A percentile compares a stretch with the other conserved stretches of the same genome.
phyloP scores from a whole-genome alignment of 1,140 invertebrate genomes.

The Camponotus floridanus region DNA sequence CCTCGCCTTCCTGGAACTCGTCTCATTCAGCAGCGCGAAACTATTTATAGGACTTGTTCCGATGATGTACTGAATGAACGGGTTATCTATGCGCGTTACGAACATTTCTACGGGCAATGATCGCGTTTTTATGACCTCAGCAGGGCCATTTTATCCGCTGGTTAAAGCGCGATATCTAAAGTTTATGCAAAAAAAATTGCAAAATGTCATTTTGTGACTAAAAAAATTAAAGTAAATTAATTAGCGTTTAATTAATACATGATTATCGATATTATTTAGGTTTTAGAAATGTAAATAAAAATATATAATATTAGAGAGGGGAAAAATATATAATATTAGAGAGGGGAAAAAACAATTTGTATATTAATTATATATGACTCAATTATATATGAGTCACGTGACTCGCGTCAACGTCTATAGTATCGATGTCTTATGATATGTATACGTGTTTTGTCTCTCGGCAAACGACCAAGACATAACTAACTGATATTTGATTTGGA shows the following conservation, averaged over 20 bases:
- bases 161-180: background rate
- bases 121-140: conserved; percentile 35
- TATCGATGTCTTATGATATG: conserved; percentile 40
- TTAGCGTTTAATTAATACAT: no score
- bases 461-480: conserved; percentile 61
- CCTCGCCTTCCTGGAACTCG: conserved; percentile 66
- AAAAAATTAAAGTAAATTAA: background rate
- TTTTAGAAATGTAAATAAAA: no score
- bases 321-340: no score
- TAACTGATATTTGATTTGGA: conserved; percentile 64
- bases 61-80: conserved; percentile 65
- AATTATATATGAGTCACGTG: conserved; percentile 1
- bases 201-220: no score
- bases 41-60: conserved; percentile 71
- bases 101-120: conserved; percentile 60
- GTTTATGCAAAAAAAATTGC: background rate
- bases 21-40: conserved; percentile 61
- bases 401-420: background rate
- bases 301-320: no score
- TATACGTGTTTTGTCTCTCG: conserved; percentile 69
- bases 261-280: no score
- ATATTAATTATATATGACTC: background rate
- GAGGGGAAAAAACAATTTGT: background rate
- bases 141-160: conserved; percentile 2
- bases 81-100: conserved; percentile 42